These are phyloP conservation scores for Micrasema minimum DNA, from an alignment of 1,140 invertebrate species.

Conservation along the genomic window DNA sequence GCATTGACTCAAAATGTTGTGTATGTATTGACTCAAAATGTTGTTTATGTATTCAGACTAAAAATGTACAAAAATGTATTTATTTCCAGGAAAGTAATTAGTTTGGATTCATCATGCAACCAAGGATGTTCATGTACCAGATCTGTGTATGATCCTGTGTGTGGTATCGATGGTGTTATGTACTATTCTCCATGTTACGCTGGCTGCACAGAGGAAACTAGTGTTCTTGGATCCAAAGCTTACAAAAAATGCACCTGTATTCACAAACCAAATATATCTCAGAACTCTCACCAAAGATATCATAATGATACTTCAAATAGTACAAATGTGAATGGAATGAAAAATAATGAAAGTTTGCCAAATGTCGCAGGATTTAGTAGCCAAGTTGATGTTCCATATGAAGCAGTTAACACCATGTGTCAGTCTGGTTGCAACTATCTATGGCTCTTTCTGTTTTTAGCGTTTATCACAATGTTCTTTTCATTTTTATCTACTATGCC, in stretches of 20 bases:
- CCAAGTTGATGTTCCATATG: conserved; percentile 57
- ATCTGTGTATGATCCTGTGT: conserved; percentile 74
- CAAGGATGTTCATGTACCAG: conserved; percentile 70
- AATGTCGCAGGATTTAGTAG: conserved; percentile 19
- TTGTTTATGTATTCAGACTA: too few species aligned
- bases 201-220: conserved; percentile 71
- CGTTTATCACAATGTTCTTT: conserved; percentile 79
- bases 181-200: conserved; percentile 89
- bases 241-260: conserved; percentile 71
- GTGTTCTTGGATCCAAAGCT: conserved; percentile 58
- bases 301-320: too few species aligned
- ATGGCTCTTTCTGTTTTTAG: conserved; percentile 73
- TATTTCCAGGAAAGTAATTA: conserved; percentile 53
- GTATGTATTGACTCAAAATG: too few species aligned
- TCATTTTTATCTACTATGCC: conserved; percentile 84
- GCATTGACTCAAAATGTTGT: too few species aligned
- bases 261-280: neutral
- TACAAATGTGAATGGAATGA: too few species aligned
- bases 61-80: neutral
- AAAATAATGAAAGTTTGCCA: conserved; percentile 14
- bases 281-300: neutral
- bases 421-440: conserved; percentile 72
- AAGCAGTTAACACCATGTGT: conserved; percentile 74
- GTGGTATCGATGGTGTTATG: conserved; percentile 81
- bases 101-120: conserved; percentile 70